Conservation (phyloP, 2,113 vertebrate genomes). For the Thermophis baileyi region DNA sequence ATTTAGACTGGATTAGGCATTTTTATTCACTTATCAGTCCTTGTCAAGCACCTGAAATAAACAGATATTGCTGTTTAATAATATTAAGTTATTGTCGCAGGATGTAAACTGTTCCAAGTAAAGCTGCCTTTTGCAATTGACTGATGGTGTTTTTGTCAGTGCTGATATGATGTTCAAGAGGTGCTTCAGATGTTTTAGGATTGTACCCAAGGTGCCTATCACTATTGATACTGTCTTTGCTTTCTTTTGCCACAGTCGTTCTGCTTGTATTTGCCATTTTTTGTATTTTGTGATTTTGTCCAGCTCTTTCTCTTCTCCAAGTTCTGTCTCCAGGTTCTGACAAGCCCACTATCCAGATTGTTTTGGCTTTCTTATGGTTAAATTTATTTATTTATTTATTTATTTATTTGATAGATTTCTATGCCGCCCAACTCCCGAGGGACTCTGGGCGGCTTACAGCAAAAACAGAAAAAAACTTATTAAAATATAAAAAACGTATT, state of each 20-base stretch:
- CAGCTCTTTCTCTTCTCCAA: not conserved
- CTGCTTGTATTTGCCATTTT: not conserved
- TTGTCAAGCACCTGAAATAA: not conserved
- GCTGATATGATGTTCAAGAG: not conserved
- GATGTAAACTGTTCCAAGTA: not conserved
- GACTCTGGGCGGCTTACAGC: too few relatives aligned
- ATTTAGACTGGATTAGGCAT: not conserved
- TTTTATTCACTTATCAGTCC: not conserved
- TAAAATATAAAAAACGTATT: too few relatives aligned
- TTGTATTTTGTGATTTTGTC: not conserved
- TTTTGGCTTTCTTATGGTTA: not conserved
- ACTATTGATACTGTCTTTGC: not conserved
- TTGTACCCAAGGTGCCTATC: not conserved
- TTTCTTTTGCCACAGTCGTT: not conserved
- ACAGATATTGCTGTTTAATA: not conserved
- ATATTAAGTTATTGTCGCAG: not conserved
- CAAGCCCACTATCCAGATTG: not conserved
- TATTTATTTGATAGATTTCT: too few relatives aligned
- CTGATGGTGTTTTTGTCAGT: not conserved
- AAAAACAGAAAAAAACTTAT: too few relatives aligned
- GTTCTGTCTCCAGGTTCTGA: not conserved
- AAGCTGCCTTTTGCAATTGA: not conserved
- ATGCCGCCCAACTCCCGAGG: too few relatives aligned
- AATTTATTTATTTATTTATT: too few relatives aligned
- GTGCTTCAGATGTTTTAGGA: not conserved